Conservation (phyloP, 2,797 vertebrate species). For the Parauchenoglanis punctatus region DNA sequence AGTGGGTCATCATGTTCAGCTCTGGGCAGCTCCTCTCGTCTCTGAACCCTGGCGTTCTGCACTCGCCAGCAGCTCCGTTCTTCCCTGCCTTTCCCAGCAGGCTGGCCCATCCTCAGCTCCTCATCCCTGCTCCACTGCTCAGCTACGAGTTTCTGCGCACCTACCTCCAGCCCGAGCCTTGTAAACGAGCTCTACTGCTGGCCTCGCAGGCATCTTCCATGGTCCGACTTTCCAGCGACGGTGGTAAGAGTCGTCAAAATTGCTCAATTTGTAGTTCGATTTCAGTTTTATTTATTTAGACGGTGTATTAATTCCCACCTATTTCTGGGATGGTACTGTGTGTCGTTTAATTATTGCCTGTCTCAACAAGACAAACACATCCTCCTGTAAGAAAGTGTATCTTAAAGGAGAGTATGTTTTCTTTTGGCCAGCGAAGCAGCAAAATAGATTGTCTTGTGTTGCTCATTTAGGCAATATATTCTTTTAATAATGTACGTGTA, state of each 20-base stretch:
- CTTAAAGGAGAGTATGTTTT: neutral
- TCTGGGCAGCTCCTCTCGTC: slow-evolving; percentile 75
- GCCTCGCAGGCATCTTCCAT: slow-evolving; percentile 69
- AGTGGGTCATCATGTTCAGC: slow-evolving; percentile 74
- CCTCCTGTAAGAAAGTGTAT: neutral
- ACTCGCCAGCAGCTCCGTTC: slow-evolving; percentile 74
- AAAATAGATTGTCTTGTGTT: slow-evolving; percentile 22
- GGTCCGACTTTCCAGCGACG: slow-evolving; percentile 66
- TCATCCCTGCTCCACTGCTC: slow-evolving; percentile 78
- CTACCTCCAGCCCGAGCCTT: slow-evolving; percentile 78
- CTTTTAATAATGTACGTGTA: slow-evolving; percentile 44
- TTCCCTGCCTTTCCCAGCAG: slow-evolving; percentile 75
- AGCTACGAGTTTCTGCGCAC: slow-evolving; percentile 79
- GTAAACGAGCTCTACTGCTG: slow-evolving; percentile 78
- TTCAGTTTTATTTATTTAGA: neutral
- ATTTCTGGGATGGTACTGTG: neutral
- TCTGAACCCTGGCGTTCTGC: slow-evolving; percentile 76
- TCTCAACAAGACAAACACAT: neutral
- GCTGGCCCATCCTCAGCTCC: slow-evolving; percentile 71
- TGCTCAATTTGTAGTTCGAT: too few species aligned
- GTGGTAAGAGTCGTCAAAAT: slow-evolving; percentile 68
- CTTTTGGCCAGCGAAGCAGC: slow-evolving; percentile 4
- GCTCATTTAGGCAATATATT: slow-evolving; percentile 40
- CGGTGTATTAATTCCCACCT: neutral
- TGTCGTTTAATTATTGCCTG: neutral